Base-by-base conservation (phyloP, 2,797 vertebrate genomes). In the Euthynnus affinis region DNA sequence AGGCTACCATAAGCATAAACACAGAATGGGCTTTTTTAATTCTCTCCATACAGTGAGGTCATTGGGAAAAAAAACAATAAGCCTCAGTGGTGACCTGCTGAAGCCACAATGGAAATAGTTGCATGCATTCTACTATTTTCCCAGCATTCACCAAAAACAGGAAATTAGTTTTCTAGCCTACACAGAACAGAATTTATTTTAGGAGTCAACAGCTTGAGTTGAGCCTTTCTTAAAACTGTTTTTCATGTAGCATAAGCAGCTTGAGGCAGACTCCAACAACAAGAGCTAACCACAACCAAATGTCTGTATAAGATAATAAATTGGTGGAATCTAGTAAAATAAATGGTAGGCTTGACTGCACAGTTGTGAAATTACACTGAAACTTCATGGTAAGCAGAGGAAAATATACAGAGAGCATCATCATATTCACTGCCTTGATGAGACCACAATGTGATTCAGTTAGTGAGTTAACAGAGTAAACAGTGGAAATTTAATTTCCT, bases 141-240 rank as follows among this genome's bases (percentile, higher is more conserved):
- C 70, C 58, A 78, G 69, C 27, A 62, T 84, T 82, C 29, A 17
- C 37, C 71, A 78, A 82, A 87, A 87, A 87, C 78, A 87, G 83
- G 89, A 91, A 89, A 85, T 74, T 18, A 49, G 57, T 71, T 86
- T 79, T 69, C 22, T 66, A 40, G 56, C 60, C 52, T 73, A 20
- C n/a, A 57, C 44, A 51, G 17, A 60, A 48, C 12, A 80, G 15
- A 81, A 70, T 51, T 49, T 48, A 42, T 62, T 80, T 78, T 76
- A 42, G 51, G 55, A 61, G 51, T 51, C 15, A 44, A 37, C 56
- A 61, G 57, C n/a, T 71, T 10, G 0, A 78, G 32, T 51, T 58
- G 22, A 69, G 53, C 22, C 9, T 48, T 48, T 48, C 17, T 48
- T 48, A 48, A 48, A 37, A 18, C 17, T 48, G 18, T 7, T 48